Evolutionary conservation across 2,113 vertebrate genomes (phyloP).

Genomic region (Jaculus jaculus): DNA sequence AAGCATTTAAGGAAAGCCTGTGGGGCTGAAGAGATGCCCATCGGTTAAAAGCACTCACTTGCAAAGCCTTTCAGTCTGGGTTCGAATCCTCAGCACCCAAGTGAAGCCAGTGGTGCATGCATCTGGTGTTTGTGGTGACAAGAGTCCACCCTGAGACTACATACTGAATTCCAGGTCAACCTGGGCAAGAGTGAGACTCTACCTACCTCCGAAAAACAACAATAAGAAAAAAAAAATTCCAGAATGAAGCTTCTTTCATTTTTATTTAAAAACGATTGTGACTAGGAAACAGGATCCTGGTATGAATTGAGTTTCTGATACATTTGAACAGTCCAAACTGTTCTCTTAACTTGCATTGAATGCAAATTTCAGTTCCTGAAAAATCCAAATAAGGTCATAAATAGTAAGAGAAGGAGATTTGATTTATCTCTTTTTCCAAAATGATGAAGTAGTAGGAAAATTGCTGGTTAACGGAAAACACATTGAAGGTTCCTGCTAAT

Average conservation of each 20-base stretch:
- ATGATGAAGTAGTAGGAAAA: constrained; percentile 60
- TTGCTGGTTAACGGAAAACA: neutral
- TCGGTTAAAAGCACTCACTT: too few relatives aligned
- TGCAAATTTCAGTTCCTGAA: constrained; percentile 77
- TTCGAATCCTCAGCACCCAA: too few relatives aligned
- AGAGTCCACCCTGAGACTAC: too few relatives aligned
- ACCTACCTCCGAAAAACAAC: too few relatives aligned
- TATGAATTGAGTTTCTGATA: neutral
- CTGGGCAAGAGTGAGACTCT: too few relatives aligned
- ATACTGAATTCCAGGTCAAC: too few relatives aligned
- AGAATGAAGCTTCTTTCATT: too few relatives aligned
- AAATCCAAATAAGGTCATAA: neutral
- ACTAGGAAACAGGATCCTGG: neutral
- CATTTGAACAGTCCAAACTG: neutral
- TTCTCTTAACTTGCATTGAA: constrained; percentile 47
- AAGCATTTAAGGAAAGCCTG: neutral
- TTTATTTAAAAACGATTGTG: too few relatives aligned
- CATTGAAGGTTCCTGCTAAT: neutral
- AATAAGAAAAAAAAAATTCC: too few relatives aligned
- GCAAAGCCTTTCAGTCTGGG: too few relatives aligned
- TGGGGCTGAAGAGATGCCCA: neutral
- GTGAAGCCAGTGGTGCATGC: too few relatives aligned
- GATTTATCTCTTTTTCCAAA: constrained; percentile 40
- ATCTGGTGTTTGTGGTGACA: too few relatives aligned
- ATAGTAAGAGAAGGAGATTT: constrained; percentile 37